phyloP scores from a whole-genome alignment of 2,888 invertebrate genomes.

The Hyppa rectilinea region DNA sequence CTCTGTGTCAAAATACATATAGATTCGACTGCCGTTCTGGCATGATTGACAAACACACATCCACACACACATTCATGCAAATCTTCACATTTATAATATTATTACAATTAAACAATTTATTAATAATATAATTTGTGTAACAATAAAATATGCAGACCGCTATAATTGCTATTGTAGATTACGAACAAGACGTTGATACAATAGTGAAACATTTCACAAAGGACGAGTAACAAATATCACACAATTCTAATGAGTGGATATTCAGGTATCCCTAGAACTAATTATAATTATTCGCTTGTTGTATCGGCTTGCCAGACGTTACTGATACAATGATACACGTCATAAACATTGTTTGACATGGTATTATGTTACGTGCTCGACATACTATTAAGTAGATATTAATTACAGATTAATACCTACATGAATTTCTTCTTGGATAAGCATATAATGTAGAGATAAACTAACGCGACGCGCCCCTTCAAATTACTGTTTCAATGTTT shows the following conservation, averaged over 20 bases:
- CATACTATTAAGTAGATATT: slow-evolving; percentile 4
- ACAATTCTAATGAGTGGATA: slow-evolving; percentile 10
- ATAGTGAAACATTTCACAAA: not conserved
- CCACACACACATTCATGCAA: too few species aligned
- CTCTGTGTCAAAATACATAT: too few species aligned
- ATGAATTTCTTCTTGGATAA: not conserved
- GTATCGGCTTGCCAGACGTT: not conserved
- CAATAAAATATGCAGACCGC: not conserved
- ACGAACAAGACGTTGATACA: not conserved
- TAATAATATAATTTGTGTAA: too few species aligned
- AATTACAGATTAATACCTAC: not conserved
- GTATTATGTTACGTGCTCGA: slow-evolving; percentile 11
- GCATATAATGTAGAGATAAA: not conserved
- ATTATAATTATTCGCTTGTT: slow-evolving; percentile 20
- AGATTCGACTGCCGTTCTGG: too few species aligned
- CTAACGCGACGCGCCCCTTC: too few species aligned
- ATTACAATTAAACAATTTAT: too few species aligned
- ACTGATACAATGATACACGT: slow-evolving; percentile 10
- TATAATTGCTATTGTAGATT: not conserved
- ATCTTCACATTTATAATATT: too few species aligned
- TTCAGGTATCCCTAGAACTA: slow-evolving; percentile 7
- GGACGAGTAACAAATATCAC: slow-evolving; percentile 8
- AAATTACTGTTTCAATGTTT: too few species aligned
- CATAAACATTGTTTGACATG: slow-evolving; percentile 15
- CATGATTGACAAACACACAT: too few species aligned